A percentile compares a stretch with the other conserved stretches of the same genome.
These are phyloP conservation scores for Grus americana DNA, from an alignment of 2,113 vertebrate genomes.

Conservation along the genomic window DNA sequence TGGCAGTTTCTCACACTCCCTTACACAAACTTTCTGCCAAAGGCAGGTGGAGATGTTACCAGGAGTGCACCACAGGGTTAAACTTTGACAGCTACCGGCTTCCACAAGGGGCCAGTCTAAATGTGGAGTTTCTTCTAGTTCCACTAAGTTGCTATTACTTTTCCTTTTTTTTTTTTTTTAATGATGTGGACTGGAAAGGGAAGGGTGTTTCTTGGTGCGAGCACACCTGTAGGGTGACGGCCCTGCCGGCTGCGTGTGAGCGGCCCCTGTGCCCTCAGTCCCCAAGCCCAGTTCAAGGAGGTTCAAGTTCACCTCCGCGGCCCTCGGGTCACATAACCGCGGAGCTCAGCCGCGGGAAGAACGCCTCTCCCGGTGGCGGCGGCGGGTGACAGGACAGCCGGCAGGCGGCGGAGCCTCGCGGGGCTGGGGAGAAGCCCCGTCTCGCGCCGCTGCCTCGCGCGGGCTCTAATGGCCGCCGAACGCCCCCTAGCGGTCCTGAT, in stretches of 20 bases:
- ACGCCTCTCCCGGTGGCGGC: too few species aligned
- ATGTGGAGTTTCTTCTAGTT: rapidly evolving
- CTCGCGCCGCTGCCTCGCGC: not conserved
- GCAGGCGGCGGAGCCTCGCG: too few species aligned
- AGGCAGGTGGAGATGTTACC: not conserved
- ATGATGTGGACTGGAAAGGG: not conserved
- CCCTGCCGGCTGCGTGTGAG: not conserved
- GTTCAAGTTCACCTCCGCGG: too few species aligned
- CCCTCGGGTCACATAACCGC: rapidly evolving
- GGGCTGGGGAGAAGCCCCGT: too few species aligned
- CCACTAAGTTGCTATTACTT: too few species aligned
- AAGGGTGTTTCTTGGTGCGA: rapidly evolving
- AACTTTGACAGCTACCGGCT: not conserved
- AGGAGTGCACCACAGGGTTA: rapidly evolving
- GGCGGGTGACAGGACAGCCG: not conserved
- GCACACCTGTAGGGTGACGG: not conserved
- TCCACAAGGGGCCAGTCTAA: not conserved
- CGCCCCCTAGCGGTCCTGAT: not conserved
- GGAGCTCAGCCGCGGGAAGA: not conserved
- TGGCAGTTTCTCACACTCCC: not conserved
- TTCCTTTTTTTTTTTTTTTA: too few species aligned
- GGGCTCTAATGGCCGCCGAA: not conserved
- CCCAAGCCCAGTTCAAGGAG: not conserved
- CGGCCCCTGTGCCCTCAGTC: rapidly evolving
- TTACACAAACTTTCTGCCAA: rapidly evolving